A percentile compares a stretch with the other conserved stretches of the same genome.
Evolutionary conservation across 2,113 vertebrate genomes (phyloP).

Genomic region (Rhipidura dahli): DNA sequence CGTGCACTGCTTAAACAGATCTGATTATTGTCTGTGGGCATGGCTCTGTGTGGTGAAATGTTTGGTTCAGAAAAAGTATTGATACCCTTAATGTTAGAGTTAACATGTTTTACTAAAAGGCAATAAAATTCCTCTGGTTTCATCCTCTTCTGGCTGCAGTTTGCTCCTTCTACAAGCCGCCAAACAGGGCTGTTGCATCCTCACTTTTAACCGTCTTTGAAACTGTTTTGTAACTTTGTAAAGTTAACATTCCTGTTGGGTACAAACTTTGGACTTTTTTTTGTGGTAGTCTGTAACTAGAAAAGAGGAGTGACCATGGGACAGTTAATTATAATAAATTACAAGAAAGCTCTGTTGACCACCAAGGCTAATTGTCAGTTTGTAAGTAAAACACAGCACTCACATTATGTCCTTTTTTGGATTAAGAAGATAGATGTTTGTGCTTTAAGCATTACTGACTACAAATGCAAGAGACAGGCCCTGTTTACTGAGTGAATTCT

Average conservation of each 20-base stretch:
- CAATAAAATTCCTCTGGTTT: background rate
- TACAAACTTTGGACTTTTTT: background rate
- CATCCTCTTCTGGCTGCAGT: background rate
- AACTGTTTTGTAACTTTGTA: background rate
- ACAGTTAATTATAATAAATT: background rate
- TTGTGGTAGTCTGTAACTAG: background rate
- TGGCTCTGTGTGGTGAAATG: background rate
- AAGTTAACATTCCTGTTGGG: background rate
- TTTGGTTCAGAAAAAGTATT: background rate
- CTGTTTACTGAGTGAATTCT: slow-evolving; percentile 25
- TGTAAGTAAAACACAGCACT: background rate
- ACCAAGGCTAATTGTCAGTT: background rate
- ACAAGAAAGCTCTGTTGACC: background rate
- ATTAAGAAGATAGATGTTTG: background rate
- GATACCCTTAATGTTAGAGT: background rate
- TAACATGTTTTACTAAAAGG: background rate
- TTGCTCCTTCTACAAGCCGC: background rate
- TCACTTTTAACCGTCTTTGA: background rate
- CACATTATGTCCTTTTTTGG: slow-evolving; percentile 14
- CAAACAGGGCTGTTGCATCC: background rate
- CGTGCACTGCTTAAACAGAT: background rate
- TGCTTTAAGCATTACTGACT: background rate
- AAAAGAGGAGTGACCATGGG: background rate
- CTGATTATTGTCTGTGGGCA: background rate
- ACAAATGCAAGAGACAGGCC: background rate